Conservation (phyloP, 2,113 vertebrate species). For the Tachycineta bicolor region DNA sequence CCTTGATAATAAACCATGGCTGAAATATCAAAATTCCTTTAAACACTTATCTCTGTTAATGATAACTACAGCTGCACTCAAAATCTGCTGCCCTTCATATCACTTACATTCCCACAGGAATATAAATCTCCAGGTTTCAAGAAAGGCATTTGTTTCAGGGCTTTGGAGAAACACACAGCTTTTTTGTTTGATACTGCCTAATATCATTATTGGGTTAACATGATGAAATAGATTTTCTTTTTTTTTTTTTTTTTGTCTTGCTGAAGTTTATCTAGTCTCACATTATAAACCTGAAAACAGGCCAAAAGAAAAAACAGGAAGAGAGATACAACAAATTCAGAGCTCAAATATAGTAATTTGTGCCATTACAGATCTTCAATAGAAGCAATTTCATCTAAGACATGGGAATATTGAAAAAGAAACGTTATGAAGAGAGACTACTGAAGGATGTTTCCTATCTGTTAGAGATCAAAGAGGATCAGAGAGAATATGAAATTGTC, state of each 20-base stretch:
- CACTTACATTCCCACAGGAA: conserved; percentile 26
- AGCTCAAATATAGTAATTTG: neutral
- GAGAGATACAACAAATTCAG: neutral
- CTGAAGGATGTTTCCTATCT: neutral
- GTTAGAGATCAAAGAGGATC: neutral
- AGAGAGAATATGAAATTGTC: neutral
- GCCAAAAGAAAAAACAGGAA: neutral
- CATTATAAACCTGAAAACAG: neutral
- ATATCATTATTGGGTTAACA: neutral
- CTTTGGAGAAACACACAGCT: neutral
- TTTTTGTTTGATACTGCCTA: neutral
- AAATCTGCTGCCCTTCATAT: neutral
- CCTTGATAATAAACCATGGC: neutral
- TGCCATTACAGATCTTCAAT: neutral
- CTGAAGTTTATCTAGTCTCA: neutral
- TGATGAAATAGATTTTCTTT: neutral
- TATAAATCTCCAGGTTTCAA: neutral
- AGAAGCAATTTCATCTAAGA: neutral
- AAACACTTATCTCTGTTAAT: neutral
- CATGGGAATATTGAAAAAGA: conserved; percentile 1
- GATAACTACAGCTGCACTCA: conserved; percentile 16
- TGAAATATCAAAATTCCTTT: conserved; percentile 26
- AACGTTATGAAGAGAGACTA: neutral
- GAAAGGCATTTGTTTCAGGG: neutral
- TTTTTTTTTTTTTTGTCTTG: neutral